A percentile compares a stretch with the other conserved stretches of the same genome.
Evolutionary conservation across 1,140 invertebrate genomes (phyloP).

Genomic region (Eriocheir sinensis): DNA sequence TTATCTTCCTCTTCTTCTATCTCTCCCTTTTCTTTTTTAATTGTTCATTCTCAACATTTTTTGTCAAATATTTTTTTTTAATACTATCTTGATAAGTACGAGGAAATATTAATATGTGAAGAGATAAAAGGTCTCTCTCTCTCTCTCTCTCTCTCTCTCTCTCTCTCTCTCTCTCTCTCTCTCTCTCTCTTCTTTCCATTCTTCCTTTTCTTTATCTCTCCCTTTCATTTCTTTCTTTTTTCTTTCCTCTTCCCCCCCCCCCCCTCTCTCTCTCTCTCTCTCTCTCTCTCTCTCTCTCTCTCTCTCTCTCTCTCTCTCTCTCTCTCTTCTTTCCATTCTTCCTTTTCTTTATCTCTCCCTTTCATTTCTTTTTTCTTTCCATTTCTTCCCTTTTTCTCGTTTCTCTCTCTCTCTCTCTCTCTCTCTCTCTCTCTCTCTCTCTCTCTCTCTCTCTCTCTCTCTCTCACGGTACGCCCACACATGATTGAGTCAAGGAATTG

Average conservation of each 20-base stretch:
- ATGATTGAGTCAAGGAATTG: too few species aligned
- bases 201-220: not conserved
- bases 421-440: constrained; percentile 22
- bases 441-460: not conserved
- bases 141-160: too few species aligned
- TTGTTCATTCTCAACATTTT: too few species aligned
- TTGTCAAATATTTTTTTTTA: too few species aligned
- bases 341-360: not conserved
- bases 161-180: too few species aligned
- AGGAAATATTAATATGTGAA: too few species aligned
- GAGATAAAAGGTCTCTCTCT: too few species aligned
- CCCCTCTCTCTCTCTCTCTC: not conserved
- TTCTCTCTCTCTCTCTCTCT: constrained; percentile 3
- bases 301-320: not conserved
- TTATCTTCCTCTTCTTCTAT: not conserved
- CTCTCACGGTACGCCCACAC: not conserved
- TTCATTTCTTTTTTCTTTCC: too few species aligned
- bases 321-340: not conserved
- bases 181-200: too few species aligned
- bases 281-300: not conserved
- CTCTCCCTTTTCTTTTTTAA: not conserved
- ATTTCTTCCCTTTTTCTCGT: not conserved
- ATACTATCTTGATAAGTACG: too few species aligned
- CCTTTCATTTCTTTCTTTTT: not conserved
- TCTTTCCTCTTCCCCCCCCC: too few species aligned